phyloP scores from a whole-genome alignment of 2,888 invertebrate species.

The Parnassius apollo region DNA sequence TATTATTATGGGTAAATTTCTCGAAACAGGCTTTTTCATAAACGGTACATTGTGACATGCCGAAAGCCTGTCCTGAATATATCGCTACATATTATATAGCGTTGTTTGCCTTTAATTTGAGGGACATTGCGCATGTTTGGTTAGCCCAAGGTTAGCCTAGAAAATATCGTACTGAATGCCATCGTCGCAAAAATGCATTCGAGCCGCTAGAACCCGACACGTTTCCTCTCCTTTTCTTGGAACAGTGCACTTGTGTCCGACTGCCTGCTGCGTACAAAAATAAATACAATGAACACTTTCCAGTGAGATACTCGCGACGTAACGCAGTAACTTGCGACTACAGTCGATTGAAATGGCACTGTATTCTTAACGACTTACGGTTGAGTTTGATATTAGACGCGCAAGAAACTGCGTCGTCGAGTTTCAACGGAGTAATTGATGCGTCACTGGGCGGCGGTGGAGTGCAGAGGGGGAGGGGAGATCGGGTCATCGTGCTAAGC shows the following conservation, averaged over 20 bases:
- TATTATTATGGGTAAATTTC: not conserved
- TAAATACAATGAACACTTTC: conserved; percentile 73
- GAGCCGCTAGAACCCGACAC: conserved; percentile 8
- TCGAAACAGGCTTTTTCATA: not conserved
- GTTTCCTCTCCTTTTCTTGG: conserved; percentile 13
- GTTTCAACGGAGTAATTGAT: conserved; percentile 24
- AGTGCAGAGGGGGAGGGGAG: conserved; percentile 36
- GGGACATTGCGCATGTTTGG: not conserved
- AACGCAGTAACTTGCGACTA: conserved; percentile 38
- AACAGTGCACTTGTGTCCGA: conserved; percentile 59
- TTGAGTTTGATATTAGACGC: conserved; percentile 1
- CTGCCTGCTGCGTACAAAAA: conserved; percentile 56
- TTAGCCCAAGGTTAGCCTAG: conserved; percentile 5
- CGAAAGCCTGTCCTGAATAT: too few species aligned
- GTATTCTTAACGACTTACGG: not conserved
- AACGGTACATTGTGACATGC: too few species aligned
- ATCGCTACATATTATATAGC: not conserved
- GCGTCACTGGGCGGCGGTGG: conserved; percentile 25
- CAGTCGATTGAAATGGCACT: conserved; percentile 1
- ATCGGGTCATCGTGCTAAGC: conserved; percentile 73
- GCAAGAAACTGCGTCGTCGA: conserved; percentile 2
- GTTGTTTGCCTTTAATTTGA: not conserved
- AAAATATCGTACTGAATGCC: not conserved
- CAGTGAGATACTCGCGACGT: conserved; percentile 39
- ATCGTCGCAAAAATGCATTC: conserved; percentile 5